phyloP scores from a whole-genome alignment of 1,140 invertebrate genomes.

The Bilobella aurantiaca region DNA sequence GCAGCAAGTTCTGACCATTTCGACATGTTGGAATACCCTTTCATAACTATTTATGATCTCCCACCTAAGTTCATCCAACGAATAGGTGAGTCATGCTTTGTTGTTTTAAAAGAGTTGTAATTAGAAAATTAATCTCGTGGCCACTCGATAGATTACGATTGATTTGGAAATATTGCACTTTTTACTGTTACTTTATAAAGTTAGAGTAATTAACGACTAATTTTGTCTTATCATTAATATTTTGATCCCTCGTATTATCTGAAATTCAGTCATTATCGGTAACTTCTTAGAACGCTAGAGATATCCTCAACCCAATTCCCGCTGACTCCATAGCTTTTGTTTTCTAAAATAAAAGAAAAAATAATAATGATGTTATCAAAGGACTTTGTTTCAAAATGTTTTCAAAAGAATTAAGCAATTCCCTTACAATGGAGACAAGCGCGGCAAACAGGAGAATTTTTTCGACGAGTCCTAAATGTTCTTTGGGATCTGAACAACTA shows the following conservation, averaged over 20 bases:
- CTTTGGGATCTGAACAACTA: neutral
- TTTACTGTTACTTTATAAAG: too few relatives aligned
- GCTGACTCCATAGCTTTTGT: neutral
- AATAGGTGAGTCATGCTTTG: conserved; percentile 53
- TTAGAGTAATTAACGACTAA: neutral
- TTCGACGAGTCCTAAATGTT: neutral
- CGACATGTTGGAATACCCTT: conserved; percentile 87
- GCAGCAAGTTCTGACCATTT: conserved; percentile 37
- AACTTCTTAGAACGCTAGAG: neutral
- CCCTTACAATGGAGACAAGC: neutral
- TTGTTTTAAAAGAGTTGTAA: too few relatives aligned
- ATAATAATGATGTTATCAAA: neutral
- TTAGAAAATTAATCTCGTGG: too few relatives aligned
- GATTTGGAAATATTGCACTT: too few relatives aligned
- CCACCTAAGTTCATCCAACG: conserved; percentile 77
- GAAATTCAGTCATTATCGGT: too few relatives aligned
- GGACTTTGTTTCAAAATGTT: neutral
- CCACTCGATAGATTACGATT: too few relatives aligned
- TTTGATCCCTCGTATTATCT: too few relatives aligned
- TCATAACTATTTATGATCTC: conserved; percentile 84
- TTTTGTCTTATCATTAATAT: neutral
- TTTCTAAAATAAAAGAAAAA: neutral
- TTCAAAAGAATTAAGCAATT: neutral
- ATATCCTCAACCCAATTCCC: neutral
- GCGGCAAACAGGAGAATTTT: neutral